Base-by-base conservation (phyloP, 2,888 invertebrate genomes). In the Chymomyza caudatula region DNA sequence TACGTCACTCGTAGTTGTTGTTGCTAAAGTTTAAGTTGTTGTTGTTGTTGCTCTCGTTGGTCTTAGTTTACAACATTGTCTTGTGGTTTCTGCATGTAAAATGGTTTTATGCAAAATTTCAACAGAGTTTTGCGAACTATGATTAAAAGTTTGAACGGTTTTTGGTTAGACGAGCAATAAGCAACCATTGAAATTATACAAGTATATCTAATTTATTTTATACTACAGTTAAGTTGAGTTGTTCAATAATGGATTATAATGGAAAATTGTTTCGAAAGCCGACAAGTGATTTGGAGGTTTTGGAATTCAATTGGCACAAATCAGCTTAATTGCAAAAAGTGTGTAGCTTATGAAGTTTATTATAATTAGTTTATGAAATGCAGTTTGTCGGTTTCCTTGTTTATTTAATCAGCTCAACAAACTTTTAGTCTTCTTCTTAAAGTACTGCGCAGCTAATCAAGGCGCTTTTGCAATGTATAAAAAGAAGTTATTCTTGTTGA, bases 81-180 rank as follows among this genome's bases (percentile, higher is more conserved):
- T 84, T 85, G 80, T 62, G 86, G 80, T 85, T 74, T 73, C 82
- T 71, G 78, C 84, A 85, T 85, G 84, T 67, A 84, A 80, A 85
- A 80, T 84, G 86, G 78, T 85, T 81, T 78, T 75, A 76, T 84
- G 86, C 81, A 69, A 73, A 79, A 77, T 75, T 85, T 72, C 65
- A 59, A 42, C 51, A 43, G 55, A 65, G 52, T 52, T 37, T 60
- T 29, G 20, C 29, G 11, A 37, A 37, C 29, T 37, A 37, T 37
- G 29, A 37, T 37, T 37, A 37, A 37, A 37, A 37, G 29, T 37
- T 37, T 37, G 29, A 37, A 37, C 29, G 29, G 29, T 37, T 37
- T 37, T 37, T 37, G 29, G 29, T 37, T 37, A 37, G 29, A 37
- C 8, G 29, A 37, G 29, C 29, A 37, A 37, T 37, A 37, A 37